Evolutionary conservation across 2,113 vertebrate species (phyloP), one percentile per base, ranked within the genome.

Genomic region (Rhynchomys soricoides): DNA sequence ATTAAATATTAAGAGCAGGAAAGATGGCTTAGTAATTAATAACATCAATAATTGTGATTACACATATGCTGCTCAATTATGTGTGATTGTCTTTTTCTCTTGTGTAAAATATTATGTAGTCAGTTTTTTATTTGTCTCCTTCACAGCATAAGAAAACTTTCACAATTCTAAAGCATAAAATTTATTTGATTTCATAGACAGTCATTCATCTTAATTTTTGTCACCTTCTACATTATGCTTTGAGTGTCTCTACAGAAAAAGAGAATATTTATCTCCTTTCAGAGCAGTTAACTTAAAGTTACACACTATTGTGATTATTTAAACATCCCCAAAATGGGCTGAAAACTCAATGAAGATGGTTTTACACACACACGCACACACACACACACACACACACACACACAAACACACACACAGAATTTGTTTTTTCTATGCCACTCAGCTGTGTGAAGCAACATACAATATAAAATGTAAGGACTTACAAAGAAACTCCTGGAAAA

Each of bases 171-270:
- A 97, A 97, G 95, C 89, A 90, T 94, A 97, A 97, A 97, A 97
- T 98, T 98, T 43, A 96, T 98, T 98, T 98, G 87, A 90, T 89
- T 97, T 64, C 21, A 66, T 95, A 97, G 83, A 97, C 50, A 97
- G 26, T 95, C 81, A 97, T 98, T 98, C 66, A 97, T 98, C 96
- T 98, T 98, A 98, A 98, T 98, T 98, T 94, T 75, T 98, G 98
- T 96, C 90, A 97, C 77, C 48, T 97, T 93, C 62, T 95, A 70
- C 37, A 82, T 97, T 98, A 93, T 91, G 74, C 43, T 93, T 77
- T 95, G 90, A 95, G 43, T 95, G 96, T 96, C 78, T 89, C 90
- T 97, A 94, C 93, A 98, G 85, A 97, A 96, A 74, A 74, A 97
- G 85, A 95, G 88, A 93, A 22, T 93, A 78, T 57, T 96, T 86